Evolutionary conservation across 2,113 vertebrate genomes (phyloP).

Genomic region (Ondatra zibethicus): DNA sequence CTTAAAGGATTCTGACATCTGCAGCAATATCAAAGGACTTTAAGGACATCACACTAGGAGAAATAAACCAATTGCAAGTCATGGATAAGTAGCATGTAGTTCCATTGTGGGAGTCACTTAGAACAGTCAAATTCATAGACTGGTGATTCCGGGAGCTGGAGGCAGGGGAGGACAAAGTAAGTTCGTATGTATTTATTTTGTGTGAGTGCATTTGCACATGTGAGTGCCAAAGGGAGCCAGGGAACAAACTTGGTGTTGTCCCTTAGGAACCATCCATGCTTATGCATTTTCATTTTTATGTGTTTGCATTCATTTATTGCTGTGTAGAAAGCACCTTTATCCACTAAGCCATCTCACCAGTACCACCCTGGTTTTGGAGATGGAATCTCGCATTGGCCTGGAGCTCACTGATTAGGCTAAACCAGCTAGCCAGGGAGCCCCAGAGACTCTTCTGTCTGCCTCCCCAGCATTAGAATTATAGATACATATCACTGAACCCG

Average conservation of each 20-base stretch:
- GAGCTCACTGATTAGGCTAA: not conserved
- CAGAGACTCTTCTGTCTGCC: not conserved
- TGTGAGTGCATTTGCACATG: not conserved
- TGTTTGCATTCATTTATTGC: not conserved
- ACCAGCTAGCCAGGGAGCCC: not conserved
- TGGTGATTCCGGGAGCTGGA: not conserved
- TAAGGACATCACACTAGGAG: not conserved
- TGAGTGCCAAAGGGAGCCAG: not conserved
- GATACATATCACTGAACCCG: too few species aligned
- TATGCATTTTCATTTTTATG: not conserved
- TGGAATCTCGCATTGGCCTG: not conserved
- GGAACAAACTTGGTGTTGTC: not conserved
- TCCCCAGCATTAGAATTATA: not conserved
- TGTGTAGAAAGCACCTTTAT: not conserved
- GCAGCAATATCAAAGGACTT: not conserved
- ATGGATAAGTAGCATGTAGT: not conserved
- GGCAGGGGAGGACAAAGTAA: not conserved
- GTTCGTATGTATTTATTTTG: not conserved
- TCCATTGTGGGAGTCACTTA: not conserved
- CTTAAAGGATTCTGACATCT: not conserved
- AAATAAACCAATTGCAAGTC: not conserved
- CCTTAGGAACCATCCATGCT: not conserved
- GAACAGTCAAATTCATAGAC: not conserved
- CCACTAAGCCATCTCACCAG: not conserved
- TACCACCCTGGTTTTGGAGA: not conserved